A percentile compares a stretch with the other conserved stretches of the same genome.
Evolutionary conservation across 2,113 vertebrate species (phyloP).

Genomic region (Osmerus mordax): DNA sequence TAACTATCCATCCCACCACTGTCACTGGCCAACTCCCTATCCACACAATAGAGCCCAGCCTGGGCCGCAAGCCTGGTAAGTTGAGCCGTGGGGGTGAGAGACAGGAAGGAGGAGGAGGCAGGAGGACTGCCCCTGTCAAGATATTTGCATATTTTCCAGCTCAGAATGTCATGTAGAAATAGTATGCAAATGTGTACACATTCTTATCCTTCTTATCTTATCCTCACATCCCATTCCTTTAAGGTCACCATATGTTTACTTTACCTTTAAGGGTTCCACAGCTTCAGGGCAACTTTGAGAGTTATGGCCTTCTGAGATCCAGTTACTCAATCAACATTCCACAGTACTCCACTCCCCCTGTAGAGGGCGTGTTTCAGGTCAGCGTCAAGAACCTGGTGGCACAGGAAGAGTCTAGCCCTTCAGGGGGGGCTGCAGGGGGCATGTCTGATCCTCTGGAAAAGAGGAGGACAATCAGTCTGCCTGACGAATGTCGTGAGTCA

Average conservation of each 20-base stretch:
- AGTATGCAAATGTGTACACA: neutral
- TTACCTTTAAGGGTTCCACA: neutral
- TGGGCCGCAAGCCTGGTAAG: constrained; percentile 33
- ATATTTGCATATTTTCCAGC: neutral
- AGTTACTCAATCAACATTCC: constrained; percentile 50
- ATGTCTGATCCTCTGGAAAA: constrained; percentile 15
- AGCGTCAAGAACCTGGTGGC: constrained; percentile 23
- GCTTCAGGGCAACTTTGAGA: neutral
- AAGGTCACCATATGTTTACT: neutral
- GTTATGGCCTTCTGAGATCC: neutral
- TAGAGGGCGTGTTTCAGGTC: constrained; percentile 40
- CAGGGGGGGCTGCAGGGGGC: neutral
- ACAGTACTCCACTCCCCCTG: constrained; percentile 37
- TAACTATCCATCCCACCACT: constrained; percentile 7
- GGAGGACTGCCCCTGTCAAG: neutral
- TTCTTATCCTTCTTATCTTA: no score
- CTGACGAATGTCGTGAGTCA: constrained; percentile 57
- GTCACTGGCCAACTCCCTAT: neutral
- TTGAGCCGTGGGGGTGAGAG: neutral
- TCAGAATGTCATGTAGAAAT: neutral
- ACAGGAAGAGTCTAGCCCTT: neutral
- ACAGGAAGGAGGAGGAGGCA: neutral
- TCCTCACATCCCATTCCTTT: no score
- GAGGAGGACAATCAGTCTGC: constrained; percentile 42
- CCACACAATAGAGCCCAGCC: neutral